A percentile compares a stretch with the other conserved stretches of the same genome.
Conservation (phyloP, 2,797 vertebrate genomes). For the Pangasius krempfi region DNA sequence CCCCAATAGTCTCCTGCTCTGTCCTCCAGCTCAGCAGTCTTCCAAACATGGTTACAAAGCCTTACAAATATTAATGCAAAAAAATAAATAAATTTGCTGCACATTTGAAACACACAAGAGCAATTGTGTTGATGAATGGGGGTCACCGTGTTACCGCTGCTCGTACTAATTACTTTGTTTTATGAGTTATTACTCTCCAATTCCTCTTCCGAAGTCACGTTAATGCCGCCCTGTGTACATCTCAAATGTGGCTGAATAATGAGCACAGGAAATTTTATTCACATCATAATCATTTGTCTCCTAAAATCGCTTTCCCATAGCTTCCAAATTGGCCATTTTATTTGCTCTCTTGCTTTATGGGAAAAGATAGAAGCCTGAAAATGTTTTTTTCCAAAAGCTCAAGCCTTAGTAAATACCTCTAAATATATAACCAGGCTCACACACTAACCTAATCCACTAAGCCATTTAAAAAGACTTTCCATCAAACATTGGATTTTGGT, state of each 20-base stretch:
- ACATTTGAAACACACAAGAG: slow-evolving; percentile 63
- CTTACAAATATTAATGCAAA: slow-evolving; percentile 39
- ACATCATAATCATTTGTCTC: slow-evolving; percentile 70
- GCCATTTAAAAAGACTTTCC: slow-evolving; percentile 10
- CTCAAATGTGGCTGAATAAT: slow-evolving; percentile 67
- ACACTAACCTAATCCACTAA: slow-evolving; percentile 18
- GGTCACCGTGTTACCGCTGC: slow-evolving; percentile 77
- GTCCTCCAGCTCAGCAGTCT: slow-evolving; percentile 1
- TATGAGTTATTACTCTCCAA: slow-evolving; percentile 74
- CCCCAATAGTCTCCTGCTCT: neutral
- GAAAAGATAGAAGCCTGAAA: slow-evolving; percentile 19
- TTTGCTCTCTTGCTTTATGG: slow-evolving; percentile 45
- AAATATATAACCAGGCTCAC: slow-evolving; percentile 34
- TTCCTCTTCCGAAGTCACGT: slow-evolving; percentile 61
- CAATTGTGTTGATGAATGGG: slow-evolving; percentile 76
- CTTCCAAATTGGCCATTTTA: slow-evolving; percentile 52
- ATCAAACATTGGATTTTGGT: neutral
- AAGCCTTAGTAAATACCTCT: slow-evolving; percentile 58
- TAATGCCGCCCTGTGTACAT: slow-evolving; percentile 64
- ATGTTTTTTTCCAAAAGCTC: slow-evolving; percentile 50
- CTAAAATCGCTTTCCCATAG: slow-evolving; percentile 61
- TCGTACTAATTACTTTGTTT: slow-evolving; percentile 77
- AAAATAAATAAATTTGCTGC: slow-evolving; percentile 54
- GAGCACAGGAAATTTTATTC: slow-evolving; percentile 68
- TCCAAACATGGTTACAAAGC: slow-evolving; percentile 6